Conservation (phyloP, 2,888 invertebrate genomes). For the Cotesia congregata region DNA sequence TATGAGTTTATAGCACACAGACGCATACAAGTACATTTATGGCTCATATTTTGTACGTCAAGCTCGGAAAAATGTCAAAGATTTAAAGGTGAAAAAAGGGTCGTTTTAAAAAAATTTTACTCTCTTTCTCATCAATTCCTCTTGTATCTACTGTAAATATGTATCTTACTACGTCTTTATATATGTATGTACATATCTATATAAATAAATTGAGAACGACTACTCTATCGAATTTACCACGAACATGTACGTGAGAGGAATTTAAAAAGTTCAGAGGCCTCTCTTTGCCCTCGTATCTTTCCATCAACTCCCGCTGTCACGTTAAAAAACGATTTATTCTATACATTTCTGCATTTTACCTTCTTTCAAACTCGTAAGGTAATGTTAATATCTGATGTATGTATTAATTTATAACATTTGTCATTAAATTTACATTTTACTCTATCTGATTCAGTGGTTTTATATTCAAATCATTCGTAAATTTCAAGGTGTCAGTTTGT, state of each 20-base stretch:
- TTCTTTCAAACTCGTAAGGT: slow-evolving; percentile 20
- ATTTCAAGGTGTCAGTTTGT: too few species aligned
- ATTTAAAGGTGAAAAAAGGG: slow-evolving; percentile 42
- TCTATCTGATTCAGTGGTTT: too few species aligned
- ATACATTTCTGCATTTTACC: slow-evolving; percentile 41
- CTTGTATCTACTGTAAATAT: slow-evolving; percentile 5
- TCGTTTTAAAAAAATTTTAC: slow-evolving; percentile 40
- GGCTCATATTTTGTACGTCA: slow-evolving; percentile 40
- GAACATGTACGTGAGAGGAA: slow-evolving; percentile 50
- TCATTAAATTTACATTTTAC: too few species aligned
- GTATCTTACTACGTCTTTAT: background rate
- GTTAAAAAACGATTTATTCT: slow-evolving; percentile 53
- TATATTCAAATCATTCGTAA: too few species aligned
- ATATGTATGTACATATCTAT: slow-evolving; percentile 8
- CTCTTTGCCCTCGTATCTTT: slow-evolving; percentile 23
- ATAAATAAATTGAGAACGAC: slow-evolving; percentile 41
- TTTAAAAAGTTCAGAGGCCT: slow-evolving; percentile 36
- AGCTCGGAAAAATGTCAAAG: slow-evolving; percentile 41
- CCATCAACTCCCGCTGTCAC: slow-evolving; percentile 42
- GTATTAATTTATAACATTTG: background rate
- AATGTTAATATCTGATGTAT: background rate
- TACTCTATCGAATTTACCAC: slow-evolving; percentile 52
- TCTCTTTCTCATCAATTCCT: slow-evolving; percentile 26
- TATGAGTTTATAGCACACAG: slow-evolving; percentile 31
- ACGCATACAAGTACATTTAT: slow-evolving; percentile 24